These are phyloP conservation scores for Lypha dubia DNA, from an alignment of 2,888 invertebrate species.

Conservation along the genomic window DNA sequence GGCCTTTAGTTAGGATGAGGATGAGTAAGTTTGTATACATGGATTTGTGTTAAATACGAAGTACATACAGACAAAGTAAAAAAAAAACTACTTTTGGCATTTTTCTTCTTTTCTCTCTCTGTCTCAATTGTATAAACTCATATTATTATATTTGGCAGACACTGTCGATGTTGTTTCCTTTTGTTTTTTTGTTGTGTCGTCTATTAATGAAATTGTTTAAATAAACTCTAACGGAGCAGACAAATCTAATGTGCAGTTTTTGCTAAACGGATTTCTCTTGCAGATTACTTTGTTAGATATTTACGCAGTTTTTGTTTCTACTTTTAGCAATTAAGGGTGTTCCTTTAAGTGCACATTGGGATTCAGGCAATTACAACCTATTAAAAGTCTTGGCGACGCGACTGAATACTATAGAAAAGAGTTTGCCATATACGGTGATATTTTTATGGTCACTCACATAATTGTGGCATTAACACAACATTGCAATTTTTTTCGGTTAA, in stretches of 20 bases:
- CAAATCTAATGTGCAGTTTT: slow-evolving; percentile 27
- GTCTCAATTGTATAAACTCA: too few relatives aligned
- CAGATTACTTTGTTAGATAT: slow-evolving; percentile 17
- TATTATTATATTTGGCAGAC: not conserved
- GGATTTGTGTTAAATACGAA: slow-evolving; percentile 14
- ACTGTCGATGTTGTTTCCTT: not conserved
- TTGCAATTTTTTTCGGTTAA: too few relatives aligned
- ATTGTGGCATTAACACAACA: too few relatives aligned
- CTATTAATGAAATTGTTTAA: slow-evolving; percentile 9
- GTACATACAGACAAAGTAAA: slow-evolving; percentile 2
- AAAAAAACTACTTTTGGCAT: not conserved
- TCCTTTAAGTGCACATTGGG: not conserved
- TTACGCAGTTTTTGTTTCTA: not conserved
- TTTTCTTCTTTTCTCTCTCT: not conserved
- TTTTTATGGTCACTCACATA: too few relatives aligned
- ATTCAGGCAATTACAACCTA: too few relatives aligned
- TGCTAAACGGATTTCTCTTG: not conserved
- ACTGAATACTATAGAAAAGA: too few relatives aligned
- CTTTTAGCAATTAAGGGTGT: not conserved
- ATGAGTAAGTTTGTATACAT: not conserved
- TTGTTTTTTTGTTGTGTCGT: not conserved
- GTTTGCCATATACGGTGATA: too few relatives aligned
- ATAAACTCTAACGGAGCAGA: slow-evolving; percentile 32
- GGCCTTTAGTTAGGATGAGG: not conserved
- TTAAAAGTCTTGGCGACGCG: too few relatives aligned